Evolutionary conservation across 2,888 invertebrate species (phyloP).

Genomic region (Agonopterix subpropinquella): DNA sequence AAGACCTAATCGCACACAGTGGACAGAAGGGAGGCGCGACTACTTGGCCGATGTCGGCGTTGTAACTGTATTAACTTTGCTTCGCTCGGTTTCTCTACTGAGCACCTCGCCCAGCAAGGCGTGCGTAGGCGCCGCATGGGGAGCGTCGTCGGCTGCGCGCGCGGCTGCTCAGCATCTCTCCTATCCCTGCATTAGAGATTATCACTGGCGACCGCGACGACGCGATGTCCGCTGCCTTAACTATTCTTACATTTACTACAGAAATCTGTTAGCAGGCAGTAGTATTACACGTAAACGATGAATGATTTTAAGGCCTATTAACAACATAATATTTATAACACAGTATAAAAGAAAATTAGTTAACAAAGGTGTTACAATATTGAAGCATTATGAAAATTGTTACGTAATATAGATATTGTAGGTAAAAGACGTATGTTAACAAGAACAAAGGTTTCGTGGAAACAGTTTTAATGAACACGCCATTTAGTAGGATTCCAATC

Average conservation of each 20-base stretch:
- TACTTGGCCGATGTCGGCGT: constrained; percentile 70
- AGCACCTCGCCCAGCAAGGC: constrained; percentile 88
- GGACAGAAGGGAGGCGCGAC: constrained; percentile 73
- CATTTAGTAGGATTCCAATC: constrained; percentile 27
- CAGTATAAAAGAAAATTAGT: no score
- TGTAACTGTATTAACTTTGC: constrained; percentile 77
- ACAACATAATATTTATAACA: no score
- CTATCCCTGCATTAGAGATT: constrained; percentile 75
- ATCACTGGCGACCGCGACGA: constrained; percentile 57
- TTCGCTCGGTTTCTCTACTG: constrained; percentile 79
- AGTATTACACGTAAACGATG: no score
- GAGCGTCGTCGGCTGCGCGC: constrained; percentile 65
- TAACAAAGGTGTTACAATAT: no score
- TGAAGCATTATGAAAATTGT: no score
- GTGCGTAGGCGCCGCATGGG: constrained; percentile 86
- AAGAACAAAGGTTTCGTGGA: no score
- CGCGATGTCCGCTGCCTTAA: constrained; percentile 27
- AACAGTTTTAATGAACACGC: constrained; percentile 10
- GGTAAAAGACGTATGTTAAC: no score
- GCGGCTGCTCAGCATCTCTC: constrained; percentile 59
- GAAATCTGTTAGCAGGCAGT: background rate
- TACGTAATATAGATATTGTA: no score
- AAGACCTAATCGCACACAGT: constrained; percentile 71
- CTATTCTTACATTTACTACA: background rate
- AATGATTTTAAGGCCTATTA: no score